Evolutionary conservation across 2,888 invertebrate species (phyloP).

Genomic region (Baronia brevicornis): DNA sequence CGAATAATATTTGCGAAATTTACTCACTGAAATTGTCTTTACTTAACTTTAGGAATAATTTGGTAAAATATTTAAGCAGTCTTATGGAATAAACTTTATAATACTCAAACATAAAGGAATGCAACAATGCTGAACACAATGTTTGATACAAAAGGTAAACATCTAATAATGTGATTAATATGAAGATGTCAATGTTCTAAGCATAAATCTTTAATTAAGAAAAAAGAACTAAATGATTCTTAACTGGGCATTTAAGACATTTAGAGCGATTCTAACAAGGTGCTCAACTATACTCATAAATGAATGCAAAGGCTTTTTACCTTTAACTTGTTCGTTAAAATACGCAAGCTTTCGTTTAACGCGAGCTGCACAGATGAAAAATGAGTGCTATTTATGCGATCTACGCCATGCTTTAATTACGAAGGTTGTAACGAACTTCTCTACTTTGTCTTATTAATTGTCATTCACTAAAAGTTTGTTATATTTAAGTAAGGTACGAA

Average conservation of each 20-base stretch:
- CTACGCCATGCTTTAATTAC: slow-evolving; percentile 41
- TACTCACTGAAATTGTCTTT: slow-evolving; percentile 19
- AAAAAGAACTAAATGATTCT: slow-evolving; percentile 30
- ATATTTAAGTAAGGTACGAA: no score
- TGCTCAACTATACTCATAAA: slow-evolving; percentile 50
- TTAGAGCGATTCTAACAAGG: slow-evolving; percentile 58
- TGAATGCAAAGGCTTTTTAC: slow-evolving; percentile 48
- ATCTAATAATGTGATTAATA: neutral
- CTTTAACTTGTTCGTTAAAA: slow-evolving; percentile 56
- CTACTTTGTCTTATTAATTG: slow-evolving; percentile 12
- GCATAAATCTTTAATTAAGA: slow-evolving; percentile 35
- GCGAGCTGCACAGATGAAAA: slow-evolving; percentile 27
- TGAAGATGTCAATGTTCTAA: slow-evolving; percentile 7
- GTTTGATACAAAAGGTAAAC: neutral
- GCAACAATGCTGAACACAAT: no score
- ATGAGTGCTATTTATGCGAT: slow-evolving; percentile 46
- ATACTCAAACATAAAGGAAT: no score
- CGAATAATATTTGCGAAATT: slow-evolving; percentile 49
- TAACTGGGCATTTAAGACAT: slow-evolving; percentile 54
- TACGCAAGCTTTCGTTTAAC: slow-evolving; percentile 44
- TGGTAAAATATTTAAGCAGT: neutral
- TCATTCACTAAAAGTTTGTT: slow-evolving; percentile 8
- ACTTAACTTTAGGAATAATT: slow-evolving; percentile 10
- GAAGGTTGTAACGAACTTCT: slow-evolving; percentile 30
- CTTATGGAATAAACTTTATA: slow-evolving; percentile 4